Evolutionary conservation across 1,140 invertebrate species (phyloP), one percentile per base, ranked within the genome.

Genomic region (Amyelois transitella): DNA sequence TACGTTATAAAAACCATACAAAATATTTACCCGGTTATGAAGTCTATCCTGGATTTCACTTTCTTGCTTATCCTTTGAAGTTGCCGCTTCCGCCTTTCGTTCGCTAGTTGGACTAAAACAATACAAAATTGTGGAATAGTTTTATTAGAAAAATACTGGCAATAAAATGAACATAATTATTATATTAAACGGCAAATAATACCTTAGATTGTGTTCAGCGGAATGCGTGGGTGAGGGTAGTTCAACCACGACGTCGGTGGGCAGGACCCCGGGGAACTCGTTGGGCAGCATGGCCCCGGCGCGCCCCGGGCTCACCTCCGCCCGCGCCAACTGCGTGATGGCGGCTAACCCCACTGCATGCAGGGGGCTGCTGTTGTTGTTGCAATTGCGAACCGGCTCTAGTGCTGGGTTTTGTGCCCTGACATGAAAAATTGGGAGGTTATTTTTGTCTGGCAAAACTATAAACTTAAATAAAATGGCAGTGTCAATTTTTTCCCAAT

Each of bases 321-420:
- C 71, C 1, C 83, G 75, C 25, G 90, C 91, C 58, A 92, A 80
- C 65, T 91, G 90, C 62, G 92, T 90, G 58, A 92, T 91, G 38
- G 91, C 91, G 5, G 91, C 91, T 61, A 92, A 75, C 8, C 91
- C 91, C 58, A 92, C 91, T 53, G 91, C 90, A 72, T 91, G 90
- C 53, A 89, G 73, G 18, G 88, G 87, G 48, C 86, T 89, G 64
- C 81, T 89, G 75, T 90, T 91, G 73, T 90, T 91, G 72, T 90
- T 90, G 60, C 76, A 76, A 64, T 6, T 85, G 19, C 79, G 75
- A n/a, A 80, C 67, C 22, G 75, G 75, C 32, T 88, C 86, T 43
- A 88, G 52, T 6, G 66, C 61, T 6, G 77, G 66, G 32, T 81
- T 79, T 25, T 67, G 68, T 18, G 74, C 70, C 61, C 80, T 81